A percentile compares a stretch with the other conserved stretches of the same genome.
Conservation (phyloP, 2,797 vertebrate genomes). For the Carapus acus region DNA sequence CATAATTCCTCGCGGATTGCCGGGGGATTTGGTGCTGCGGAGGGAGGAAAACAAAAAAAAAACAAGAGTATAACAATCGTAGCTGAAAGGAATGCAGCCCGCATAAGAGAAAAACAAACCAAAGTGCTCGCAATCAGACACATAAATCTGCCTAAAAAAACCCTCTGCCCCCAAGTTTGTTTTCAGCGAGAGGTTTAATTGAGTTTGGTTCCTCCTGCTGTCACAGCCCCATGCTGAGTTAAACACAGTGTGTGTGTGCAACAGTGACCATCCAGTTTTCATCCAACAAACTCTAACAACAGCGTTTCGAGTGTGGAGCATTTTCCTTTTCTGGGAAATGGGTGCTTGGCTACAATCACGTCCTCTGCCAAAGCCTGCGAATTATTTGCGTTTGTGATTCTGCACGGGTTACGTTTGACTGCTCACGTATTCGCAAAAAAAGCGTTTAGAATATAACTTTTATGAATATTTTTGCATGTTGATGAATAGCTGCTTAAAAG, state of each 20-base stretch:
- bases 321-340: conserved; percentile 30
- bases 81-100: conserved; percentile 19
- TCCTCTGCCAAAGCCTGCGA: conserved; percentile 7
- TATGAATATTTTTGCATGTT: background rate
- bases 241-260: conserved; percentile 21
- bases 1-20: conserved; percentile 95
- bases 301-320: conserved; percentile 18
- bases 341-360: conserved; percentile 17
- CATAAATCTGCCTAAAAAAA: conserved; percentile 27
- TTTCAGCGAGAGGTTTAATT: conserved; percentile 49
- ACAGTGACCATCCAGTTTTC: conserved; percentile 51
- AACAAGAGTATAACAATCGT: conserved; percentile 30
- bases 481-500: background rate
- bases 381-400: conserved; percentile 8
- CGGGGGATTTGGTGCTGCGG: conserved; percentile 88
- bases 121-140: conserved; percentile 9
- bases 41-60: conserved; percentile 34
- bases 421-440: conserved; percentile 14
- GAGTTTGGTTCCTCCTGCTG: conserved; percentile 43
- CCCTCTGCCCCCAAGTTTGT: conserved; percentile 17
- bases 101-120: conserved; percentile 11
- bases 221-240: conserved; percentile 39
- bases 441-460: conserved; percentile 9
- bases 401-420: conserved; percentile 10
- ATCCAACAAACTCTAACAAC: conserved; percentile 38